phyloP scores from a whole-genome alignment of 1,140 invertebrate species.

The Rhagoletis pomonella region DNA sequence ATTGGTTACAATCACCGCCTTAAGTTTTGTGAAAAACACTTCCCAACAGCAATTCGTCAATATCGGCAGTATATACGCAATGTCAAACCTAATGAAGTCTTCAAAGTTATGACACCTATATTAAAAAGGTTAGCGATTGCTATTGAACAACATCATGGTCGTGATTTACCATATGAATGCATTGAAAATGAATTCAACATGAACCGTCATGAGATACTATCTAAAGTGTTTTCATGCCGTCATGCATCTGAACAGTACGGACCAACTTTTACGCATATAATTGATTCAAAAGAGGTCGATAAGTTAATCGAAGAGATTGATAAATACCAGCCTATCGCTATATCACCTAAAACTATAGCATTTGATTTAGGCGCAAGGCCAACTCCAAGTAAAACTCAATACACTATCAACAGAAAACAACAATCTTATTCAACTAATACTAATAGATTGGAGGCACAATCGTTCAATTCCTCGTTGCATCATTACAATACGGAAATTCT shows the following conservation, averaged over 20 bases:
- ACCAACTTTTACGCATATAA: constrained; percentile 66
- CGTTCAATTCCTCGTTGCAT: not conserved
- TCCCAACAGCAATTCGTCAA: constrained; percentile 67
- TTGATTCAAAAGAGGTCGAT: constrained; percentile 65
- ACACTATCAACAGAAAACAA: not conserved
- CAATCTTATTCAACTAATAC: not conserved
- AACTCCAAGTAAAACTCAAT: not conserved
- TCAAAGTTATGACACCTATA: constrained; percentile 64
- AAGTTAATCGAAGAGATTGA: constrained; percentile 59
- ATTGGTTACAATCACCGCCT: constrained; percentile 66
- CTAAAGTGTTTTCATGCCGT: constrained; percentile 62
- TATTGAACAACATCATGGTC: constrained; percentile 68
- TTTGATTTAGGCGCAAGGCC: not conserved
- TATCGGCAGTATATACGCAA: constrained; percentile 62
- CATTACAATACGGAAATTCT: not conserved
- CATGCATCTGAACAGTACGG: constrained; percentile 67
- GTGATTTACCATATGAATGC: constrained; percentile 63
- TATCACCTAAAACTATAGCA: not conserved
- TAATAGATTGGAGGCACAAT: not conserved
- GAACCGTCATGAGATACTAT: constrained; percentile 60
- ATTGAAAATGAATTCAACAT: constrained; percentile 62
- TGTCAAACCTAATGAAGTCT: constrained; percentile 59
- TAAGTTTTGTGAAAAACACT: constrained; percentile 71
- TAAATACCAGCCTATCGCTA: constrained; percentile 15
- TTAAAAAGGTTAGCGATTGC: constrained; percentile 64